These are phyloP conservation scores for Austrofundulus limnaeus DNA, from an alignment of 2,113 vertebrate genomes.

Conservation along the genomic window DNA sequence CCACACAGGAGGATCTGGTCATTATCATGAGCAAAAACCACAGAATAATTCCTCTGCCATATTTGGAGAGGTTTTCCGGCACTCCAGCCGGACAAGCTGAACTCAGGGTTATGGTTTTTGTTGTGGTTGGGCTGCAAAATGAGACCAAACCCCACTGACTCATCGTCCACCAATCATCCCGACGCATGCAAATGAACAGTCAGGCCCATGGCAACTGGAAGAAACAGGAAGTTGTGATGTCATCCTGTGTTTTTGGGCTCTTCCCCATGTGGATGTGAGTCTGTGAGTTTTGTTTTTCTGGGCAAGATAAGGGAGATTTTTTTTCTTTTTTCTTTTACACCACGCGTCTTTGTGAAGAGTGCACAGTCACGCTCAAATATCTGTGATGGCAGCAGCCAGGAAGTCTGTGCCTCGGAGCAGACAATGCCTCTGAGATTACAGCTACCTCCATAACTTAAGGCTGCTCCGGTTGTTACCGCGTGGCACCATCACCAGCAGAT, in stretches of 20 bases:
- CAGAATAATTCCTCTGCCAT: slow-evolving; percentile 46
- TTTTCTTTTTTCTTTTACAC: slow-evolving; percentile 26
- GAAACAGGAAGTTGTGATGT: slow-evolving; percentile 77
- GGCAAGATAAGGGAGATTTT: slow-evolving; percentile 55
- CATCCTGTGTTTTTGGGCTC: slow-evolving; percentile 64
- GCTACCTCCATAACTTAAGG: slow-evolving; percentile 55
- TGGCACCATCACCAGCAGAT: slow-evolving; percentile 37
- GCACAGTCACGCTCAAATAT: slow-evolving; percentile 34
- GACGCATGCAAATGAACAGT: slow-evolving; percentile 53
- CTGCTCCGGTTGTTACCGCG: slow-evolving; percentile 45
- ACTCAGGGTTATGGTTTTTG: slow-evolving; percentile 47
- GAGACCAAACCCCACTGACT: slow-evolving; percentile 68
- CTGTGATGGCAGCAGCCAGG: slow-evolving; percentile 60
- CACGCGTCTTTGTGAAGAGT: slow-evolving; percentile 23
- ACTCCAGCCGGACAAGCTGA: slow-evolving; percentile 22
- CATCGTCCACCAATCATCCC: slow-evolving; percentile 67
- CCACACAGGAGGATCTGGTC: slow-evolving; percentile 8
- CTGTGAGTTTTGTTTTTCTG: slow-evolving; percentile 51
- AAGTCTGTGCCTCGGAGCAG: slow-evolving; percentile 57
- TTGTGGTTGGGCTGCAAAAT: slow-evolving; percentile 54
- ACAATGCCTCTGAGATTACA: slow-evolving; percentile 55
- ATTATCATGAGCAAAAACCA: slow-evolving; percentile 35
- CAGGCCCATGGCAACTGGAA: slow-evolving; percentile 38
- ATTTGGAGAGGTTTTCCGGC: slow-evolving; percentile 67
- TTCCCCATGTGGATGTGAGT: slow-evolving; percentile 57